A percentile compares a stretch with the other conserved stretches of the same genome.
phyloP scores from a whole-genome alignment of 1,140 invertebrate species.

The Drosophila watanabei region DNA sequence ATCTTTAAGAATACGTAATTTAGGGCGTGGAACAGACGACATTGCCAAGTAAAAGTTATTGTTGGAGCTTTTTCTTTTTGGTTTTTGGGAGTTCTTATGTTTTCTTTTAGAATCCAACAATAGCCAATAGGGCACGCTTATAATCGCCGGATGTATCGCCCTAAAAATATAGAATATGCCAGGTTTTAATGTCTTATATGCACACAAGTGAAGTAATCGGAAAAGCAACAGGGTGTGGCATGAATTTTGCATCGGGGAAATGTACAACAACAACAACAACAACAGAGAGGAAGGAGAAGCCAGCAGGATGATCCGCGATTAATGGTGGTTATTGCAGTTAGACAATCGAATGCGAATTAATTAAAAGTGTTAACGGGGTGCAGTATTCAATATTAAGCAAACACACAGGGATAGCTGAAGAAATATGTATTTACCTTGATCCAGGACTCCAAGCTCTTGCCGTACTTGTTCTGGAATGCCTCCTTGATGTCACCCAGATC shows the following conservation, averaged over 20 bases:
- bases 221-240: conserved; percentile 4
- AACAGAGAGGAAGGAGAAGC: conserved; percentile 8
- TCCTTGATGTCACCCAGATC: conserved; percentile 96
- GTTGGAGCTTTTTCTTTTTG: conserved; percentile 48
- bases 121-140: conserved; percentile 93
- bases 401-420: conserved; percentile 6
- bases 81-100: conserved; percentile 33
- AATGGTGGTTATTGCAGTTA: conserved; percentile 16
- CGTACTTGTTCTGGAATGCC: conserved; percentile 94
- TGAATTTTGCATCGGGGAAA: conserved; percentile 17
- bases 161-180: conserved; percentile 88
- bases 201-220: conserved; percentile 62
- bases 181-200: conserved; percentile 71
- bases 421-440: conserved; percentile 90
- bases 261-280: conserved; percentile 1
- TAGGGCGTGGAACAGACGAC: conserved; percentile 76
- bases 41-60: conserved; percentile 48
- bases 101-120: conserved; percentile 89
- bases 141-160: conserved; percentile 97
- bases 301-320: conserved; percentile 15
- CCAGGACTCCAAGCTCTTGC: conserved; percentile 93
- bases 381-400: not conserved
- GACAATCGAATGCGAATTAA: conserved; percentile 31
- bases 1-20: conserved; percentile 25
- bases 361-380: conserved; percentile 20